Evolutionary conservation across 2,113 vertebrate genomes (phyloP), one percentile per base, ranked within the genome.

Genomic region (Larimichthys polyactis): DNA sequence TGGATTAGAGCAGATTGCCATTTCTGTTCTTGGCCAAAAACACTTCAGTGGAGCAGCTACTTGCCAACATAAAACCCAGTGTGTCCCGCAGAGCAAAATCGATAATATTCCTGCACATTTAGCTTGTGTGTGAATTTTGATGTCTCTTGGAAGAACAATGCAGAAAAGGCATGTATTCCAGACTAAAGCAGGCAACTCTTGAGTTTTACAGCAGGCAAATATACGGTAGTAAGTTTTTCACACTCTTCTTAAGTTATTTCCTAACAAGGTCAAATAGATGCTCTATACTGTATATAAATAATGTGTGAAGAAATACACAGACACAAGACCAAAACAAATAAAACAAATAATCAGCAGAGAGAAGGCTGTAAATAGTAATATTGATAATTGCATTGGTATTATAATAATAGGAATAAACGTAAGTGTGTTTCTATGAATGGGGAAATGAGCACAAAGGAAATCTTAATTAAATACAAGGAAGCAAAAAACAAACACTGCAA

Each of bases 191-290:
- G 24, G 48, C 17, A 68, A 49, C 27, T 49, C 51, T 29, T 15
- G 44, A 68, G 29, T 55, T 7, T 29, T 40, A 63, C 16, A 64
- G 20, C 16, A 19, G 24, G 60, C 49, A 71, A 66, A 71, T 67
- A 62, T 20, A n/a, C n/a, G n/a, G n/a, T n/a, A 67, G 12, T 19
- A 40, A 58, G 52, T 52, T 48, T 75, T 85, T 71, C 76, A 69
- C 51, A 77, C 46, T 69, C 57, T 55, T 40, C 19, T 58, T 15
- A 52, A 51, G 55, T 60, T 70, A 19, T 55, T 63, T 75, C 32
- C 54, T 73, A 62, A 85, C 68, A 87, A 81, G 69, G 65, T 85
- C 67, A 77, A 32, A 52, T 17, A 64, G 14, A 62, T 49, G 52
- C 16, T 78, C 60, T 59, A 55, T 75, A 63, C 60, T 64, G 55